phyloP scores from a whole-genome alignment of 2,888 invertebrate species.

The Cancer borealis region DNA sequence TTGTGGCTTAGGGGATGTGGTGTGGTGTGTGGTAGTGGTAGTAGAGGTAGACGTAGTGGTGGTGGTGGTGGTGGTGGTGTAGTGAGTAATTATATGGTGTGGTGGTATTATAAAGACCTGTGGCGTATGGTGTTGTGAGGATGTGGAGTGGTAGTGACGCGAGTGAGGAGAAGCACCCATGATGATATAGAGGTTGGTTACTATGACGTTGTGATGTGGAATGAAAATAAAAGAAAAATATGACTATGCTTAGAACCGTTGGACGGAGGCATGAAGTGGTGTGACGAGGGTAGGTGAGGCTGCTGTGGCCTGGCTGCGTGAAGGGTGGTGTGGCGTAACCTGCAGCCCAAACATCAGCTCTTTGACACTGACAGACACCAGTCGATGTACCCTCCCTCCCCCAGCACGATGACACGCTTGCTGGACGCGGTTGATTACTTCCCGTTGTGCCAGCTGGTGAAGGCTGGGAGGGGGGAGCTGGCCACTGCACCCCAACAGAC shows the following conservation, averaged over 20 bases:
- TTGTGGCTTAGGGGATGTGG: neutral
- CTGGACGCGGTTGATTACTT: constrained; percentile 25
- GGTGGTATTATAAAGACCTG: neutral
- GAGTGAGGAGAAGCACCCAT: too few species aligned
- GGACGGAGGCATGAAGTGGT: neutral
- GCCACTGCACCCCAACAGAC: neutral
- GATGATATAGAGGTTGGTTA: too few species aligned
- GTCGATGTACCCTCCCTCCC: neutral
- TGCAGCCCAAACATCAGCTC: neutral
- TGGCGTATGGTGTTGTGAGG: neutral
- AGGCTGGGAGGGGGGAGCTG: neutral
- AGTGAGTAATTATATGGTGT: neutral
- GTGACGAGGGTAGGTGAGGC: neutral
- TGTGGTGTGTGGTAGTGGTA: neutral
- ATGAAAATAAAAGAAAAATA: neutral
- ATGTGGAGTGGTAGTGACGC: neutral
- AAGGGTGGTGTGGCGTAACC: neutral
- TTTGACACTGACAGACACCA: neutral
- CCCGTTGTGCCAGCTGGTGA: constrained; percentile 16
- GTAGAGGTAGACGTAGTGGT: neutral
- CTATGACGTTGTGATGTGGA: neutral
- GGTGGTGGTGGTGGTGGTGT: neutral
- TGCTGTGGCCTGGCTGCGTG: neutral
- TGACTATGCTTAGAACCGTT: neutral
- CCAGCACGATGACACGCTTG: constrained; percentile 12